Conservation (phyloP, 1,140 invertebrate genomes). For the Paralvinella palmiformis region DNA sequence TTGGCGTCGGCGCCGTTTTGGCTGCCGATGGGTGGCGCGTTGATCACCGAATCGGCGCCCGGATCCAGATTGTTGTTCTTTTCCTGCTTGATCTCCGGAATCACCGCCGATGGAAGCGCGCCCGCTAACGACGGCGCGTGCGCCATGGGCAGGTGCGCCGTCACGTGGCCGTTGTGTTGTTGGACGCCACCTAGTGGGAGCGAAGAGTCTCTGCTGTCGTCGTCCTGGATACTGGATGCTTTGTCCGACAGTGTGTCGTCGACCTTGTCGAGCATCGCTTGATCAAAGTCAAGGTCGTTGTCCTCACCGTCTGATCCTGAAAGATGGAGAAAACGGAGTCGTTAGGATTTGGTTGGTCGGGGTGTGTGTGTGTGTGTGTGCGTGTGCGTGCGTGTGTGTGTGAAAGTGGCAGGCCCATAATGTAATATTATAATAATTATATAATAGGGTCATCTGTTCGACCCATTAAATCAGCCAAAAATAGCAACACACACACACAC, state of each 20-base stretch:
- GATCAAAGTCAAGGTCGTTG: conserved; percentile 7
- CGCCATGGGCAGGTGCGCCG: not conserved
- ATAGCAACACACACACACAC: no score
- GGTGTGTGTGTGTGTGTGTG: not conserved
- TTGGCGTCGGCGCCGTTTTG: not conserved
- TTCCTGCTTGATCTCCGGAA: not conserved
- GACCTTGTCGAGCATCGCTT: not conserved
- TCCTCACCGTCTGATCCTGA: conserved; percentile 5
- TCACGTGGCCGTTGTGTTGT: not conserved
- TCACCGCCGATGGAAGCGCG: not conserved
- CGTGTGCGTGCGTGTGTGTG: not conserved
- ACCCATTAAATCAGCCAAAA: no score
- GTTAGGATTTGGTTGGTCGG: not conserved
- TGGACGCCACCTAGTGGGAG: not conserved
- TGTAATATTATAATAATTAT: no score
- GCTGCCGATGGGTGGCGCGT: not conserved
- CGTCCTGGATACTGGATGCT: conserved; percentile 1
- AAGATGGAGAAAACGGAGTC: not conserved
- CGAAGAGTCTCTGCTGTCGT: conserved; percentile 9
- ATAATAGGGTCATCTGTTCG: no score
- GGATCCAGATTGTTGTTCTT: not conserved
- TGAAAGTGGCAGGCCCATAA: no score
- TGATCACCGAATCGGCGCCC: not conserved
- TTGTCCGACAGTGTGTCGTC: conserved; percentile 12
- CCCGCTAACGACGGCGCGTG: not conserved